Percentiles rank a stretch among this genome's conserved stretches.
Conservation (phyloP, 2,888 invertebrate species). For the Cyrtodaria siliqua region DNA sequence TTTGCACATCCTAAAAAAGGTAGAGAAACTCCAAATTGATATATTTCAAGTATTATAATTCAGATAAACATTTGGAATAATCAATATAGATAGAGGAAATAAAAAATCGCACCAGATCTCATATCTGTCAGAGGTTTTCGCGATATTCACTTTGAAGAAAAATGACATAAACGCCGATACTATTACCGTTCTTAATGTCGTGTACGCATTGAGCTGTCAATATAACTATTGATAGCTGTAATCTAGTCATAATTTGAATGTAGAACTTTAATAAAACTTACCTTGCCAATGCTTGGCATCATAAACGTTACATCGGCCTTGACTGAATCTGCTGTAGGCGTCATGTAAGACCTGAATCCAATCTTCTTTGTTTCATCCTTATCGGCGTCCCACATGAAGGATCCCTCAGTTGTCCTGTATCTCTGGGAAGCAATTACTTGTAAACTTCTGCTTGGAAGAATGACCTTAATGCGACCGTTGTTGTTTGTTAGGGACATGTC, state of each 20-base stretch:
- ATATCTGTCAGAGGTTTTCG: too few species aligned
- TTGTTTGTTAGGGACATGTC: constrained; percentile 26
- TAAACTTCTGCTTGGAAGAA: constrained; percentile 64
- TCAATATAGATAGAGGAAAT: neutral
- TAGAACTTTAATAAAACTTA: too few species aligned
- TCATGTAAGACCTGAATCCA: constrained; percentile 53
- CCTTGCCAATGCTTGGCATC: constrained; percentile 73
- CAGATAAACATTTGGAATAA: too few species aligned
- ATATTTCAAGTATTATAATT: constrained; percentile 23
- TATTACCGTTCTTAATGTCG: too few species aligned
- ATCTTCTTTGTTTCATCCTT: constrained; percentile 71
- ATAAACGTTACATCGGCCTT: constrained; percentile 68
- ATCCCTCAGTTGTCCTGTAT: constrained; percentile 49
- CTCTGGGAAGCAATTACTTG: constrained; percentile 40
- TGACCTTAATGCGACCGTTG: constrained; percentile 58
- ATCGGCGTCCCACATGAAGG: constrained; percentile 75
- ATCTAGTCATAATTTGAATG: too few species aligned
- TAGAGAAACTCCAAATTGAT: too few species aligned
- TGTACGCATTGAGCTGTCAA: too few species aligned
- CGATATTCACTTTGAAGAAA: too few species aligned
- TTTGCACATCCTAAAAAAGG: constrained; percentile 67
- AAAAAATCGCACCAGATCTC: too few species aligned
- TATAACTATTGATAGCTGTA: neutral
- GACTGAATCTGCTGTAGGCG: constrained; percentile 49
- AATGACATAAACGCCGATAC: too few species aligned